Conservation (phyloP, 2,797 vertebrate genomes). For the Tokudaia tokunoshimensis region DNA sequence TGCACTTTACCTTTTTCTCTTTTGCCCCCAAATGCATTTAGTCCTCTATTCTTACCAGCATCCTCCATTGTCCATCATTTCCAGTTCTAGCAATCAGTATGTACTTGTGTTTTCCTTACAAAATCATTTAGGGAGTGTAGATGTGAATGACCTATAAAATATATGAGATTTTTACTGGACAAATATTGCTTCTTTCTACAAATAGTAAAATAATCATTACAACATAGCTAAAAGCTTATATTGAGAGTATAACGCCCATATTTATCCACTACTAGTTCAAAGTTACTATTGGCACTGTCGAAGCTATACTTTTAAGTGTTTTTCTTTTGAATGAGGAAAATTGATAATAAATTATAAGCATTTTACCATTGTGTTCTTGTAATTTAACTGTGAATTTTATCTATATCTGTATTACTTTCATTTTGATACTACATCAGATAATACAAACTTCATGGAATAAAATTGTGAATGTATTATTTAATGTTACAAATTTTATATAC, state of each 20-base stretch:
- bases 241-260: background rate
- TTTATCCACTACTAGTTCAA: background rate
- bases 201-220: background rate
- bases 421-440: background rate
- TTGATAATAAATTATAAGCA: background rate
- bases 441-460: background rate
- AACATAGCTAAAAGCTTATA: background rate
- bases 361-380: background rate
- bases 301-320: background rate
- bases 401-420: background rate
- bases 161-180: background rate
- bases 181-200: background rate
- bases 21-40: background rate
- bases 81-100: background rate
- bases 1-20: conserved; percentile 2
- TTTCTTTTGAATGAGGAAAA: background rate
- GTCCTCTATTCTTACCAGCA: background rate
- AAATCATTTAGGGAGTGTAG: background rate
- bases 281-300: background rate
- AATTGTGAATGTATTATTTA: background rate
- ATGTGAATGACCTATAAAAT: background rate
- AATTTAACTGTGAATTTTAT: background rate
- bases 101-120: background rate
- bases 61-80: background rate
- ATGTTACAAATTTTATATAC: background rate